Conservation (phyloP, 2,113 vertebrate species). For the Panthera uncia region DNA sequence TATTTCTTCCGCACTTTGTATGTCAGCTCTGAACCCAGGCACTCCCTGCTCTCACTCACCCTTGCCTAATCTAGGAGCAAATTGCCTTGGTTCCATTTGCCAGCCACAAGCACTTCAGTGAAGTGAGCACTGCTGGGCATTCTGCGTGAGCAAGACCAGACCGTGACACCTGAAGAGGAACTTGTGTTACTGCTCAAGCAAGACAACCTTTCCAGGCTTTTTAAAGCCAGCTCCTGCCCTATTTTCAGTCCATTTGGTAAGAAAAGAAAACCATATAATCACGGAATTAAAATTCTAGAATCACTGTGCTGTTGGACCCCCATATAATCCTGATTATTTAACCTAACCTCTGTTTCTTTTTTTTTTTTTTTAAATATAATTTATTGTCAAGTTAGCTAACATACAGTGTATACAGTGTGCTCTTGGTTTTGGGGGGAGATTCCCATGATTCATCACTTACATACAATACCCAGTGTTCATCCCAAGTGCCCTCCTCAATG, state of each 20-base stretch:
- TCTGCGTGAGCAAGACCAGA: background rate
- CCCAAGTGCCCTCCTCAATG: no score
- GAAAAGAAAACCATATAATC: background rate
- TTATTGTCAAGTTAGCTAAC: no score
- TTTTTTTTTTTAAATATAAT: no score
- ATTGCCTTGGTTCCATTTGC: background rate
- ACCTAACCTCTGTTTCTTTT: background rate
- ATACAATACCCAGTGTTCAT: no score
- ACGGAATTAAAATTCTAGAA: background rate
- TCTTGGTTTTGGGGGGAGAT: no score
- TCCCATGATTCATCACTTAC: no score
- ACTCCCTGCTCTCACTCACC: background rate
- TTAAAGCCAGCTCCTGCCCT: background rate
- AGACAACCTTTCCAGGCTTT: background rate
- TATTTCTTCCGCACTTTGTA: background rate
- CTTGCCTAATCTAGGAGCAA: background rate
- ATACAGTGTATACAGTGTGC: no score
- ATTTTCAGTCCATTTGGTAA: background rate
- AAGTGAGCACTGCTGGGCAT: no score
- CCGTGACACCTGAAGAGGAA: background rate
- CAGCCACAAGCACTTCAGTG: fast-evolving
- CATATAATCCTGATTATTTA: background rate
- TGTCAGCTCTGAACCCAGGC: no score
- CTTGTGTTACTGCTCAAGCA: background rate
- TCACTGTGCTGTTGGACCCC: background rate